A percentile compares a stretch with the other conserved stretches of the same genome.
These are phyloP conservation scores for Peromyscus polionotus DNA, from an alignment of 2,113 vertebrate species.

Conservation along the genomic window DNA sequence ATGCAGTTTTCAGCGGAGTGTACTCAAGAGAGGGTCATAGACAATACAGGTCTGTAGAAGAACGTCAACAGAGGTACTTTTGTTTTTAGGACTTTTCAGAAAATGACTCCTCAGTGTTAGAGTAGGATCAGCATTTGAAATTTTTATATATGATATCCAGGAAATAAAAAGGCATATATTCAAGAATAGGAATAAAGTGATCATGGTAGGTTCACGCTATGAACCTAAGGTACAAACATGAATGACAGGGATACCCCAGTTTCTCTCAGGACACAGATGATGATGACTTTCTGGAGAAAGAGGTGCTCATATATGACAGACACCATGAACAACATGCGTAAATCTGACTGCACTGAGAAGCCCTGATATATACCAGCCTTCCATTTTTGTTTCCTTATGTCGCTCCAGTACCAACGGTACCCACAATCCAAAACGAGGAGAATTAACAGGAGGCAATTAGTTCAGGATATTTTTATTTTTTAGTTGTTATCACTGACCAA, in stretches of 20 bases:
- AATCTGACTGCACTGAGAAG: background rate
- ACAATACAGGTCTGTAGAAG: background rate
- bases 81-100: slow-evolving; percentile 60
- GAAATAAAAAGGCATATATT: slow-evolving; percentile 16
- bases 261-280: background rate
- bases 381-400: background rate
- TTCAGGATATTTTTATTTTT: background rate
- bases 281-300: background rate
- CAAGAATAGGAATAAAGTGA: background rate
- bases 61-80: slow-evolving; percentile 23
- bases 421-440: background rate
- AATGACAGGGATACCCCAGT: background rate
- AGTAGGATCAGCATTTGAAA: slow-evolving; percentile 70
- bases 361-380: background rate
- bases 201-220: background rate
- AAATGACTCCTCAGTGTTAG: slow-evolving; percentile 70
- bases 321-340: no score
- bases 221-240: background rate
- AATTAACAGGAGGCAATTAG: background rate
- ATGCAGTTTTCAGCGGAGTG: background rate
- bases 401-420: background rate
- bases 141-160: slow-evolving; percentile 37
- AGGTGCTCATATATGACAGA: background rate
- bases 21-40: background rate
- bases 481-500: background rate